These are phyloP conservation scores for Labeo catla DNA, from an alignment of 2,113 vertebrate genomes.

Conservation along the genomic window DNA sequence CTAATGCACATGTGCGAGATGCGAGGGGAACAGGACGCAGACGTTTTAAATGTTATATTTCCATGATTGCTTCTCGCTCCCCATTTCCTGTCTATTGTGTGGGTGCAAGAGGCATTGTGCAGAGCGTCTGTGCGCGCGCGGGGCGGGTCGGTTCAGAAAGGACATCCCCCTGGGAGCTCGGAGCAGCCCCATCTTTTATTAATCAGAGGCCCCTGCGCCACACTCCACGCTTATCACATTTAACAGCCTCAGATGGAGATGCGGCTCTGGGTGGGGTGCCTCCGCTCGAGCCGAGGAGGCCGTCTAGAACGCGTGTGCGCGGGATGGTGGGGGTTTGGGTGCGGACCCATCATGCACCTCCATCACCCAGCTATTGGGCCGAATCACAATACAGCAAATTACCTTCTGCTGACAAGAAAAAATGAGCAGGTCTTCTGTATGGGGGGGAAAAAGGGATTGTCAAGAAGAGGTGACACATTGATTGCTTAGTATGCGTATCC, in stretches of 20 bases:
- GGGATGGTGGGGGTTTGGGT: conserved; percentile 47
- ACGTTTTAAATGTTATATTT: conserved; percentile 78
- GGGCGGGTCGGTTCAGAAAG: conserved; percentile 63
- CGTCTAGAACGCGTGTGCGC: neutral
- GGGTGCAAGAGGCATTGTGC: conserved; percentile 74
- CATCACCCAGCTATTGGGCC: conserved; percentile 77
- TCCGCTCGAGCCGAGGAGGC: conserved; percentile 5
- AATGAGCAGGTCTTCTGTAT: conserved; percentile 74
- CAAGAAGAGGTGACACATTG: conserved; percentile 82
- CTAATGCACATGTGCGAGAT: conserved; percentile 67
- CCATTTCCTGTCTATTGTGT: conserved; percentile 80
- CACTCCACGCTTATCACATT: conserved; percentile 82
- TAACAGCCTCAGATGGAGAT: conserved; percentile 77
- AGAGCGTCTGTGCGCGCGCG: conserved; percentile 42
- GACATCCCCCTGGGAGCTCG: conserved; percentile 72
- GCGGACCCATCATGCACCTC: conserved; percentile 75
- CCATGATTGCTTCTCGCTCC: conserved; percentile 77
- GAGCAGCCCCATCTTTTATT: conserved; percentile 82
- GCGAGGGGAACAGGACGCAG: conserved; percentile 59
- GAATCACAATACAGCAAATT: conserved; percentile 85
- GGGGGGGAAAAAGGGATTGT: conserved; percentile 72
- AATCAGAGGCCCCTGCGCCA: conserved; percentile 77
- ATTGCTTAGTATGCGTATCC: conserved; percentile 82
- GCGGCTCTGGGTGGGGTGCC: conserved; percentile 65
- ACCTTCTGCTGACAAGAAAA: conserved; percentile 84